Percentiles rank a stretch among this genome's conserved stretches.
Conservation (phyloP, 2,113 vertebrate species). For the Gymnobelideus leadbeateri region DNA sequence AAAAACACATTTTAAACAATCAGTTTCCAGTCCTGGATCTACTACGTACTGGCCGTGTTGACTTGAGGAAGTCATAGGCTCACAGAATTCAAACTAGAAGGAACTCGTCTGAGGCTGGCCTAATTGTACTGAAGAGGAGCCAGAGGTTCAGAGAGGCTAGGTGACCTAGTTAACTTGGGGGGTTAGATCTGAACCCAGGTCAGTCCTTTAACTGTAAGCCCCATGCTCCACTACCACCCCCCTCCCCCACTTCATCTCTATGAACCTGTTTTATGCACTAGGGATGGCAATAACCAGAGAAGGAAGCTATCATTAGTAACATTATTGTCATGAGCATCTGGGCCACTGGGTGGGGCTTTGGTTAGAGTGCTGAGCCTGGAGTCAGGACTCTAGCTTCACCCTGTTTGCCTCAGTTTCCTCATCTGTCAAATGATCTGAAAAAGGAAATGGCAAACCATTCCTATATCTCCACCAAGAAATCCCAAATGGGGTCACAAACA, state of each 20-base stretch:
- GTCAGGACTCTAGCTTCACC: not conserved
- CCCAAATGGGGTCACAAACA: not conserved
- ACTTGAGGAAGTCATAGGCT: not conserved
- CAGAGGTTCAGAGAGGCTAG: not conserved
- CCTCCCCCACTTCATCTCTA: not conserved
- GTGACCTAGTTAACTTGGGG: not conserved
- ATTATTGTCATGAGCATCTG: not conserved
- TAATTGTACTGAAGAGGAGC: not conserved
- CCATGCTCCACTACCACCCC: too few species aligned
- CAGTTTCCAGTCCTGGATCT: too few species aligned
- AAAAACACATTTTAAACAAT: too few species aligned
- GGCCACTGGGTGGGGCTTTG: not conserved
- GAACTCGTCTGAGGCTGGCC: not conserved
- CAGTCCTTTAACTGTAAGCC: not conserved
- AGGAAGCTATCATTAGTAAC: not conserved
- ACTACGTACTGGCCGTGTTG: too few species aligned
- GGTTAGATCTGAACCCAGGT: not conserved
- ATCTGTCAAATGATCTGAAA: not conserved
- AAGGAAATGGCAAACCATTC: not conserved
- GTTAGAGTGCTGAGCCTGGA: not conserved
- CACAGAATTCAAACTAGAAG: not conserved
- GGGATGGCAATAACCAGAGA: not conserved
- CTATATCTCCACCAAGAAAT: not conserved
- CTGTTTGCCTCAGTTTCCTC: not conserved
- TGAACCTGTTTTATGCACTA: not conserved